These are phyloP conservation scores for Acronicta aceris DNA, from an alignment of 2,888 invertebrate species.

Conservation along the genomic window DNA sequence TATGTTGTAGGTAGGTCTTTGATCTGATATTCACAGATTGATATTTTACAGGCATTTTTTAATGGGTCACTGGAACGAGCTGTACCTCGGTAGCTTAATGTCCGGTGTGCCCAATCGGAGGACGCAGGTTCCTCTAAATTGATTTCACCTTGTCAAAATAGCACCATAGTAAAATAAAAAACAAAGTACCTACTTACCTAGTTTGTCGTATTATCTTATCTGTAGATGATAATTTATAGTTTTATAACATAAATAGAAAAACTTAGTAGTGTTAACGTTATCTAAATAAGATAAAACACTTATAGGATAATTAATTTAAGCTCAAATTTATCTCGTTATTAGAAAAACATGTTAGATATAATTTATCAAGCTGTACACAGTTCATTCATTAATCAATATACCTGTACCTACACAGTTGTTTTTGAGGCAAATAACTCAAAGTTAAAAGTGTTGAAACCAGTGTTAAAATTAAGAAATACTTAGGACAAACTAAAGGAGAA, in stretches of 20 bases:
- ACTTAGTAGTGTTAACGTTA: background rate
- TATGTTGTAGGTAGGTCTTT: too few species aligned
- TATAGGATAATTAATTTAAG: conserved; percentile 20
- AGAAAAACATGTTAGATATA: background rate
- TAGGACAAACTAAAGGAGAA: too few species aligned
- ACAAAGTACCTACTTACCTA: too few species aligned
- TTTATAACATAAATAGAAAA: conserved; percentile 1
- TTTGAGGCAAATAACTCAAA: background rate
- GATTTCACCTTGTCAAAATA: too few species aligned
- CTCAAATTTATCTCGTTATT: conserved; percentile 4
- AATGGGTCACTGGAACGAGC: too few species aligned
- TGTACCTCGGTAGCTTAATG: too few species aligned
- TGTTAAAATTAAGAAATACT: background rate
- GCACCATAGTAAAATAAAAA: too few species aligned
- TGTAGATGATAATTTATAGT: background rate
- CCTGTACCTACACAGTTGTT: too few species aligned
- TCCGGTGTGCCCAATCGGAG: too few species aligned
- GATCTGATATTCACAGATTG: too few species aligned
- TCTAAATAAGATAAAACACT: conserved; percentile 15
- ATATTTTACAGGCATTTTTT: too few species aligned
- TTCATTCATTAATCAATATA: background rate
- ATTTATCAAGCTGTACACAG: background rate
- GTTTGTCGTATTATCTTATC: background rate
- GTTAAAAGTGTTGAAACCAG: background rate
- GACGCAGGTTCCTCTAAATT: too few species aligned